Conservation (phyloP, 2,888 invertebrate genomes). For the Galerucella nymphaeae region DNA sequence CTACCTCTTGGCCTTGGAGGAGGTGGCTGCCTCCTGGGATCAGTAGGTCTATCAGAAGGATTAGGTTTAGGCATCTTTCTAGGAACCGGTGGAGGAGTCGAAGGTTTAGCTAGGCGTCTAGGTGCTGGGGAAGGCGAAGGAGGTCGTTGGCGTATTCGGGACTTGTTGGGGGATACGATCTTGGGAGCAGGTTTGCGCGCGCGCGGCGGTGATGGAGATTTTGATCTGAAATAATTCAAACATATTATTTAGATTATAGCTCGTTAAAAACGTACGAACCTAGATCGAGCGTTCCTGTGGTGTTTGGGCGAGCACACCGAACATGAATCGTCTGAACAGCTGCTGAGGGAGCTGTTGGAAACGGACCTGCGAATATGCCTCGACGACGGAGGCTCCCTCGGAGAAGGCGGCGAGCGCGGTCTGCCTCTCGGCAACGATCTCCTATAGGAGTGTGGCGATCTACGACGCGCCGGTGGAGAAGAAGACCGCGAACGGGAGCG, state of each 20-base stretch:
- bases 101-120: slow-evolving; percentile 68
- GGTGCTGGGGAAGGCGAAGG: slow-evolving; percentile 68
- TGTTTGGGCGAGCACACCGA: slow-evolving; percentile 82
- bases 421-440: slow-evolving; percentile 48
- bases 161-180: slow-evolving; percentile 61
- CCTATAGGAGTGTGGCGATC: slow-evolving; percentile 67
- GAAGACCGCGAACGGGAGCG: slow-evolving; percentile 51
- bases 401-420: slow-evolving; percentile 49
- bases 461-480: slow-evolving; percentile 58
- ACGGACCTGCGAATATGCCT: slow-evolving; percentile 68
- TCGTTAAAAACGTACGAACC: slow-evolving; percentile 50
- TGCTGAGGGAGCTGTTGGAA: slow-evolving; percentile 80
- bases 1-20: slow-evolving; percentile 71
- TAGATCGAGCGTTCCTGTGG: slow-evolving; percentile 58
- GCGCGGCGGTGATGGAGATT: slow-evolving; percentile 69
- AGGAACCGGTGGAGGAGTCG: slow-evolving; percentile 68
- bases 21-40: slow-evolving; percentile 68
- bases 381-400: slow-evolving; percentile 52
- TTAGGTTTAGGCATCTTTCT: slow-evolving; percentile 48
- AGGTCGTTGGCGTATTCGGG: slow-evolving; percentile 66
- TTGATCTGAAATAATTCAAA: slow-evolving; percentile 61
- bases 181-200: slow-evolving; percentile 64
- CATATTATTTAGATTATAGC: neutral
- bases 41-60: slow-evolving; percentile 61
- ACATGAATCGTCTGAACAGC: slow-evolving; percentile 86